Percentiles rank a stretch among this genome's conserved stretches.
Evolutionary conservation across 2,113 vertebrate genomes (phyloP).

Genomic region (Climacteris rufus): DNA sequence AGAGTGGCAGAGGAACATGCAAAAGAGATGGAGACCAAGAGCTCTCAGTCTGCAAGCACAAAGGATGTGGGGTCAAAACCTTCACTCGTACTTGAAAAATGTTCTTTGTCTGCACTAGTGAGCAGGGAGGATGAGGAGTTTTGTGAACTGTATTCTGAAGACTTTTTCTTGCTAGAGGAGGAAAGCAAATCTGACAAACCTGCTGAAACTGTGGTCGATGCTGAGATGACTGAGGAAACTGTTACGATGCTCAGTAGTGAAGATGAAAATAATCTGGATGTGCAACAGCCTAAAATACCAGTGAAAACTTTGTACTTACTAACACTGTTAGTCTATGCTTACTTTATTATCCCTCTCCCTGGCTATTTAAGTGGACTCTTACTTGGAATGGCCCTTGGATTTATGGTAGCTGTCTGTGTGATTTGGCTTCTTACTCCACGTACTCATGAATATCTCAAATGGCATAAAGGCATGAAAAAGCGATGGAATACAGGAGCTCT

Average conservation of each 20-base stretch:
- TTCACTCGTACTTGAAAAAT: constrained; percentile 86
- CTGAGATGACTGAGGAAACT: constrained; percentile 58
- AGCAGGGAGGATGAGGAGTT: constrained; percentile 96
- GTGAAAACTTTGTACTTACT: constrained; percentile 83
- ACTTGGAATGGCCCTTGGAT: constrained; percentile 85
- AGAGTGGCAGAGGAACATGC: constrained; percentile 63
- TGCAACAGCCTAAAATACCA: constrained; percentile 74
- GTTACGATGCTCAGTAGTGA: constrained; percentile 74
- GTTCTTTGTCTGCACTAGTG: constrained; percentile 88
- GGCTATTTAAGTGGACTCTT: constrained; percentile 83
- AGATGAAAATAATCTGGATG: constrained; percentile 68
- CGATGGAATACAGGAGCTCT: constrained; percentile 76
- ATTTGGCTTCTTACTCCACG: constrained; percentile 88
- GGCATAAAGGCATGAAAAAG: constrained; percentile 41
- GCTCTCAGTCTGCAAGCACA: constrained; percentile 53
- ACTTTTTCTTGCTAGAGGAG: constrained; percentile 85
- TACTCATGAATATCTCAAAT: constrained; percentile 61
- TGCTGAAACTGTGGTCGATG: not conserved
- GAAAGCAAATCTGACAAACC: constrained; percentile 75
- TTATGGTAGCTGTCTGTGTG: constrained; percentile 86
- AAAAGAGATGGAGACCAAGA: constrained; percentile 34
- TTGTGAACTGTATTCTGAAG: constrained; percentile 90
- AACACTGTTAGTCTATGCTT: constrained; percentile 86
- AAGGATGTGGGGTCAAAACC: constrained; percentile 71
- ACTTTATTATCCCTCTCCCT: constrained; percentile 89